Conservation (phyloP, 2,888 invertebrate genomes). For the Ormyrus pomaceus region DNA sequence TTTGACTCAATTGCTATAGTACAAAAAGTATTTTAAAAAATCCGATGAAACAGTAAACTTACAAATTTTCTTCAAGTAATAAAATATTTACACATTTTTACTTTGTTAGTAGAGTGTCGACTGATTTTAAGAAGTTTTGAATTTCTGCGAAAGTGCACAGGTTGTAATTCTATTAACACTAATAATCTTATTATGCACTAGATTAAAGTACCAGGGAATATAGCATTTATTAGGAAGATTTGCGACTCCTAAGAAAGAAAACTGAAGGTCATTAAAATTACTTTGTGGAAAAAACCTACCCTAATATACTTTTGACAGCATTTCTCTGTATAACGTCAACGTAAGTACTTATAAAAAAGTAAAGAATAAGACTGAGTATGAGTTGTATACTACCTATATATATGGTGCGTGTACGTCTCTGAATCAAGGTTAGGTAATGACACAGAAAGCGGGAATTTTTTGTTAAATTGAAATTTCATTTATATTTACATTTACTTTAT, state of each 20-base stretch:
- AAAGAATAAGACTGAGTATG: too few relatives aligned
- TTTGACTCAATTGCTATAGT: neutral
- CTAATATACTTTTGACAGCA: slow-evolving; percentile 12
- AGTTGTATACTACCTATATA: too few relatives aligned
- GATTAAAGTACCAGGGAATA: neutral
- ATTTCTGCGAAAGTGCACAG: neutral
- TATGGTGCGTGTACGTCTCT: too few relatives aligned
- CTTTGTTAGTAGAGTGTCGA: too few relatives aligned
- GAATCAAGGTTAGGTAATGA: too few relatives aligned
- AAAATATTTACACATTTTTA: neutral
- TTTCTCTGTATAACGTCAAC: slow-evolving; percentile 13
- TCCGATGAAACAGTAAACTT: neutral
- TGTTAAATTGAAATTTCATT: too few relatives aligned
- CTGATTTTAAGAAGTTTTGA: neutral
- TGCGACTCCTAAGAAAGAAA: neutral
- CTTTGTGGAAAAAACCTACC: neutral
- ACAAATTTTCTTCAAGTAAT: neutral
- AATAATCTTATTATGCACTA: slow-evolving; percentile 3
- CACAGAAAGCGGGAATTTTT: too few relatives aligned
- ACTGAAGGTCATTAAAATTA: slow-evolving; percentile 7
- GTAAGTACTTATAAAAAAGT: neutral
- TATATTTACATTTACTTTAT: too few relatives aligned
- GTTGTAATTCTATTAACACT: slow-evolving; percentile 9
- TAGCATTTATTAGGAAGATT: neutral
- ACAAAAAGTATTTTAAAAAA: neutral